Evolutionary conservation across 1,140 invertebrate genomes (phyloP).

Genomic region (Oppia nitens): DNA sequence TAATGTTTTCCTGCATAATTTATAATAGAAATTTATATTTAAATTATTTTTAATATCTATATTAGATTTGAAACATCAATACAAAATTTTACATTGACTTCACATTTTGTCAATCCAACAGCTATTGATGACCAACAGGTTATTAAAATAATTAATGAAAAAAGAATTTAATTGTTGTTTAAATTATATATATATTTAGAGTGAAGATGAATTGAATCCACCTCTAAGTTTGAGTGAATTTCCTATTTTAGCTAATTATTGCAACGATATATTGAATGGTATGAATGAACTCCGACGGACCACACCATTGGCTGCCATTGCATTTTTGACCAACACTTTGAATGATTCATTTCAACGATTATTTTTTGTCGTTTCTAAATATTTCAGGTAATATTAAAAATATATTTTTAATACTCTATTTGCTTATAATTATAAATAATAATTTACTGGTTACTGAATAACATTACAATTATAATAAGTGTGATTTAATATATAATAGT

Average conservation of each 20-base stretch:
- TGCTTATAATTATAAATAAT: no score
- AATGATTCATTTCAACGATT: background rate
- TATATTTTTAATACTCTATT: no score
- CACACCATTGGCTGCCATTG: background rate
- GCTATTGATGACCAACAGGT: background rate
- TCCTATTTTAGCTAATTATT: background rate
- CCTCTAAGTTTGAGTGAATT: background rate
- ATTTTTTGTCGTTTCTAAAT: background rate
- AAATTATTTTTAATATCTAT: no score
- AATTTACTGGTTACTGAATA: no score
- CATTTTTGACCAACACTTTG: background rate
- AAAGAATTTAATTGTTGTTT: no score
- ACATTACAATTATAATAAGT: background rate
- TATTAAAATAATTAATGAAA: no score
- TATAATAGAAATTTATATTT: no score
- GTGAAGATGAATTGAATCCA: background rate
- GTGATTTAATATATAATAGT: background rate
- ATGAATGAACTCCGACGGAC: background rate
- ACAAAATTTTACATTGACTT: background rate
- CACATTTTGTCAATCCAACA: background rate
- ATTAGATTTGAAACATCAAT: background rate
- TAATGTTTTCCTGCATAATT: no score
- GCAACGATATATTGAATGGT: background rate
- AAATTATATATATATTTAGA: background rate
- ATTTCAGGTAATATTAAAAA: background rate